Evolutionary conservation across 2,797 vertebrate species (phyloP), one percentile per base, ranked within the genome.

Genomic region (Tenualosa thibaudeaui): DNA sequence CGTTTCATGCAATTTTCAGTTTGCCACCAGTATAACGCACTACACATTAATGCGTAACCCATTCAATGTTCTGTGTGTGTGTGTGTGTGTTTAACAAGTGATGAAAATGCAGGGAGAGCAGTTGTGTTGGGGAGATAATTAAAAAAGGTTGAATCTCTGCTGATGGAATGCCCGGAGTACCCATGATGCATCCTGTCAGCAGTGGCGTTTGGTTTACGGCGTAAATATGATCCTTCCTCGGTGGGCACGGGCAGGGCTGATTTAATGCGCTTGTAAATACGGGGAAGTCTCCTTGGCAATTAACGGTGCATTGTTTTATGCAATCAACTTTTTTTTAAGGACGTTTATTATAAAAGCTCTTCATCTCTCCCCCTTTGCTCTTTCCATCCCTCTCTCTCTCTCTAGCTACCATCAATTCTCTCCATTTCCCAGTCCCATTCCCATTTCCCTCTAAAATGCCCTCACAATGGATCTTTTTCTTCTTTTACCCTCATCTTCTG

Each of bases 191-290:
- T 78, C 71, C 71, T 43, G 71, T 91, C 90, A 91, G 92, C 87
- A 5, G 89, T 91, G 88, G 88, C 89, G 90, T 94, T 95, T 93
- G 92, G 93, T 91, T 95, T 94, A 94, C 92, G 89, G 91, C 87
- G 85, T 90, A 91, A 93, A 94, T 94, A 93, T 94, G 94, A 93
- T 91, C 51, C 58, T 50, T 93, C 84, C 89, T 89, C 86, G 86
- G 90, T 89, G 88, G 60, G 49, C 62, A 49, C 82, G 68, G 91
- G 91, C 91, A 92, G 91, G 26, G 43, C 88, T 94, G 92, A 93
- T 94, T 94, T 94, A 93, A 90, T 90, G 93, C 88, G 3, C 88
- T 53, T 81, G 91, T 91, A 89, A 88, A 88, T 89, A 90, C 90
- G 65, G 88, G 82, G 82, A 84, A 89, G 89, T 89, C 90, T 90